These are phyloP conservation scores for Spialia ferax DNA, from an alignment of 2,888 invertebrate genomes.

Conservation along the genomic window DNA sequence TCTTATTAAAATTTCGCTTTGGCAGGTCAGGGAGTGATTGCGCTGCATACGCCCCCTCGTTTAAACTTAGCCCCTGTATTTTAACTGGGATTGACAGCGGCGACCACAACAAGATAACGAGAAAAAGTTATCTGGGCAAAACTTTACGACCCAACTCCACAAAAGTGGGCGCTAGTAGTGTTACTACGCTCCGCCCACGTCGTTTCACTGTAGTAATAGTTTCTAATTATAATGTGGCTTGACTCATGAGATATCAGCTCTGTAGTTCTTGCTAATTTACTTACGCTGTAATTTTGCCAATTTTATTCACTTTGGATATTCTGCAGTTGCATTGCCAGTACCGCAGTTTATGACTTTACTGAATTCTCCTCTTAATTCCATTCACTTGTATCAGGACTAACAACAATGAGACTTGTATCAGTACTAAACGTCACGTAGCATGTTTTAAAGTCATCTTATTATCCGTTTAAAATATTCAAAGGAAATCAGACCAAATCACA, in stretches of 20 bases:
- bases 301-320: too few relatives aligned
- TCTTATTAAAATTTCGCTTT: slow-evolving; percentile 11
- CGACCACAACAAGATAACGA: slow-evolving; percentile 9
- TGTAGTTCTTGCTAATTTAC: neutral
- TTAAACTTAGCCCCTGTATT: slow-evolving; percentile 8
- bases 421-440: neutral
- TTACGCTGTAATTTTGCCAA: neutral
- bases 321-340: too few relatives aligned
- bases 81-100: slow-evolving; percentile 18
- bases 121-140: slow-evolving; percentile 14
- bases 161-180: neutral
- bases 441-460: neutral
- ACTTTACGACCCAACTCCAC: neutral
- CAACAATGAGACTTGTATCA: too few relatives aligned
- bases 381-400: too few relatives aligned
- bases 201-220: slow-evolving; percentile 3
- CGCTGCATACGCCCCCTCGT: slow-evolving; percentile 9
- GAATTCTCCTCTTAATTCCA: too few relatives aligned
- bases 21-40: slow-evolving; percentile 7
- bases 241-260: neutral
- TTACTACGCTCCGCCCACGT: neutral
- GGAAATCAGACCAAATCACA: neutral
- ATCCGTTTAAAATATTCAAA: neutral
- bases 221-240: slow-evolving; percentile 19
- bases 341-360: too few relatives aligned